These are phyloP conservation scores for Bedellia somnulentella DNA, from an alignment of 2,888 invertebrate genomes.

Conservation along the genomic window DNA sequence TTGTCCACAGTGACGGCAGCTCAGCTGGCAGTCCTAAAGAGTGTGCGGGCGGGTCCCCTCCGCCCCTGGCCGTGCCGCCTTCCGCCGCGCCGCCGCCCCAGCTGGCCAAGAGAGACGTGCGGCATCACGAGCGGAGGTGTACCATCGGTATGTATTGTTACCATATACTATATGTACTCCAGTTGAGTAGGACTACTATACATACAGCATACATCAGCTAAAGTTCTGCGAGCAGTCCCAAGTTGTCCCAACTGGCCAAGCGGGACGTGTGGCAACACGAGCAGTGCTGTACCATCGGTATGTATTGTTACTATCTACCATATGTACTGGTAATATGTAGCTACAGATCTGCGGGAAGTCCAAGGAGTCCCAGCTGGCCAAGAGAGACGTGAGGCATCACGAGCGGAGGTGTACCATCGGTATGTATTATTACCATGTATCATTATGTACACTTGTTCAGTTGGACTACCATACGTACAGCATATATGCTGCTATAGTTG, in stretches of 20 bases:
- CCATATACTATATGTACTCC: too few species aligned
- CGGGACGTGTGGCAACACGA: conserved; percentile 28
- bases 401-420: conserved; percentile 2
- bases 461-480: too few species aligned
- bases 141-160: not conserved
- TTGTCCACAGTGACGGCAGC: conserved; percentile 43
- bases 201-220: conserved; percentile 8
- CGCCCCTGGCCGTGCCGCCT: conserved; percentile 22
- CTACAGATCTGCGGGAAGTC: too few species aligned
- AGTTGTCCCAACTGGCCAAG: conserved; percentile 35
- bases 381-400: not conserved
- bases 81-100: conserved; percentile 13
- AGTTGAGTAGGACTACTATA: too few species aligned
- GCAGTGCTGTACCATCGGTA: conserved; percentile 18
- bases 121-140: conserved; percentile 1
- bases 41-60: conserved; percentile 43
- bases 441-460: too few species aligned
- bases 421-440: too few species aligned
- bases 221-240: conserved; percentile 33
- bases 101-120: conserved; percentile 3
- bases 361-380: too few species aligned
- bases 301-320: too few species aligned
- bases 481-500: conserved; percentile 17
- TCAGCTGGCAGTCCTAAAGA: conserved; percentile 52
- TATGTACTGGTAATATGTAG: too few species aligned